These are phyloP conservation scores for Gadus macrocephalus DNA, from an alignment of 2,113 vertebrate genomes.

Conservation along the genomic window DNA sequence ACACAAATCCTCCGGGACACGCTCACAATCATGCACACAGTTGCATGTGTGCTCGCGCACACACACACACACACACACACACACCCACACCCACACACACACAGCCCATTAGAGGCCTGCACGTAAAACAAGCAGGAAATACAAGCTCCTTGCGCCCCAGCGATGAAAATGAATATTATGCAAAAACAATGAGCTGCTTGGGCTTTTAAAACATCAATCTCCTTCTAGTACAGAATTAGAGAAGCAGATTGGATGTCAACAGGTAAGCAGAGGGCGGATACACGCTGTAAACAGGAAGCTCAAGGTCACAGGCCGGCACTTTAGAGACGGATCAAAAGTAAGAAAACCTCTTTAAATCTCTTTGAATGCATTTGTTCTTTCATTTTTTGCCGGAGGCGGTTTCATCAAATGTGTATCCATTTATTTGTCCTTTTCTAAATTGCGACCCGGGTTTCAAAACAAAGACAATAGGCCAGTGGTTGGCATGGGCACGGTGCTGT, in stretches of 20 bases:
- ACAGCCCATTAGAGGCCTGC: slow-evolving; percentile 53
- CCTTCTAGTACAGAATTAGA: slow-evolving; percentile 27
- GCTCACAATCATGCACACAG: neutral
- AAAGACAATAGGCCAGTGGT: too few species aligned
- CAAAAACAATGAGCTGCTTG: slow-evolving; percentile 54
- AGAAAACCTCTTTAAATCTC: neutral
- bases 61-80: slow-evolving; percentile 33
- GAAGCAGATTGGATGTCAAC: slow-evolving; percentile 40
- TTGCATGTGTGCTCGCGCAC: slow-evolving; percentile 10
- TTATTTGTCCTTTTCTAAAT: too few species aligned
- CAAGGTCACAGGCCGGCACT: slow-evolving; percentile 29
- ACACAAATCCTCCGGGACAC: slow-evolving; percentile 9
- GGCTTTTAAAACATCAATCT: slow-evolving; percentile 65
- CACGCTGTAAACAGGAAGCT: neutral
- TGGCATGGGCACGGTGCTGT: too few species aligned
- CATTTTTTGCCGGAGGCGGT: too few species aligned
- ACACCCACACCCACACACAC: slow-evolving; percentile 15
- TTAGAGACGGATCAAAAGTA: neutral
- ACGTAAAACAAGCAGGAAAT: slow-evolving; percentile 56
- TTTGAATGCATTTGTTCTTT: neutral
- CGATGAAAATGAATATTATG: slow-evolving; percentile 68
- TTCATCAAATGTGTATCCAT: too few species aligned
- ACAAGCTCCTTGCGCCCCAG: slow-evolving; percentile 44
- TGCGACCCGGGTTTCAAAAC: too few species aligned
- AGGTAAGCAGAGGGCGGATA: slow-evolving; percentile 39